Conservation (phyloP, 2,888 invertebrate species). For the Sinhomidia bicolor region DNA sequence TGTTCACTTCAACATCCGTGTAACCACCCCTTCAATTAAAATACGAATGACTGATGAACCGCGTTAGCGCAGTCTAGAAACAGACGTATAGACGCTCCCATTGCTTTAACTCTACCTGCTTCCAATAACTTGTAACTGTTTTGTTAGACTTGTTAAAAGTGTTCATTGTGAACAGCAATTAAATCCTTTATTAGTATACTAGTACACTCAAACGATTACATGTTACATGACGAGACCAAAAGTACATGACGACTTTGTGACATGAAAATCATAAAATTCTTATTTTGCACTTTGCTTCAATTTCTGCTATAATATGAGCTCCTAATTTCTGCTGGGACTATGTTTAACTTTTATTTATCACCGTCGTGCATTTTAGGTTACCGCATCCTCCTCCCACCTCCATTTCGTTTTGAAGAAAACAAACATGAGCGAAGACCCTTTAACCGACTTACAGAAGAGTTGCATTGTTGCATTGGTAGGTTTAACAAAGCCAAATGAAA, state of each 20-base stretch:
- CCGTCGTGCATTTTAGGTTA: background rate
- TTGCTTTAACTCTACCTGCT: background rate
- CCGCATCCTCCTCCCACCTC: background rate
- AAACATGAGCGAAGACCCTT: slow-evolving; percentile 39
- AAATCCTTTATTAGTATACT: background rate
- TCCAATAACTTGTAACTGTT: slow-evolving; percentile 9
- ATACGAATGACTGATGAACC: slow-evolving; percentile 43
- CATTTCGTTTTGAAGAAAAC: background rate
- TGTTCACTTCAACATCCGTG: background rate
- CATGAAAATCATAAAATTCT: background rate
- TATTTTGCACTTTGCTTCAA: background rate
- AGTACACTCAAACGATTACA: background rate
- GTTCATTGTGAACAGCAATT: slow-evolving; percentile 9
- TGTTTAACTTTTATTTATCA: background rate
- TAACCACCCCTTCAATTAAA: slow-evolving; percentile 10
- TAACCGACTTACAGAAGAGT: slow-evolving; percentile 44
- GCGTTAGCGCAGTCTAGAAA: background rate
- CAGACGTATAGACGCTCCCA: background rate
- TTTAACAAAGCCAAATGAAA: no score
- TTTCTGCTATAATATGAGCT: background rate
- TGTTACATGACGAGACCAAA: slow-evolving; percentile 5
- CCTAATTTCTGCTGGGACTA: background rate
- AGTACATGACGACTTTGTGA: slow-evolving; percentile 4
- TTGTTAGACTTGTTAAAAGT: background rate
- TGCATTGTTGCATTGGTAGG: no score